Evolutionary conservation across 1,140 invertebrate genomes (phyloP), one percentile per base, ranked within the genome.

Genomic region (Leptinotarsa lineolata): DNA sequence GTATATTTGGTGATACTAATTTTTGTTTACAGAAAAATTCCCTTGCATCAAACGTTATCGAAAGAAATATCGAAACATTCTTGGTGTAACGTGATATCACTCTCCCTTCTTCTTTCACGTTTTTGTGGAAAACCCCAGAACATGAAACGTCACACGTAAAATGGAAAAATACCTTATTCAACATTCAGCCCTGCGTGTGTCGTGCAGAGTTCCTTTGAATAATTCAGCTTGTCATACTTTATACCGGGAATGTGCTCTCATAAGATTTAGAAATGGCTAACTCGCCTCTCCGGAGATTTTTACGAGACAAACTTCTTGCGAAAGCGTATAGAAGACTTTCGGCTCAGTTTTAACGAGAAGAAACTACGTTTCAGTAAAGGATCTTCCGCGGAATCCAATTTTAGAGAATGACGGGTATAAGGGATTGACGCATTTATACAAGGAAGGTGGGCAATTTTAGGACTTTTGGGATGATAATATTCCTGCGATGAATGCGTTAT

Each of bases 151-250:
- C 67, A 45, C 67, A 58, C 48, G 20, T 68, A 48, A 68, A 54
- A 68, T 18, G 39, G 21, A 68, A 68, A 68, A 68, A 68, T 44
- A 58, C 67, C 67, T 68, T 30, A 68, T 68, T 45, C 44, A 58
- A 68, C 44, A 68, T 68, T 54, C 67, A 68, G 67, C 21, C 67
- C n/a, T 68, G 18, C 44, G 45, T 45, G 67, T 58, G 67, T 68
- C n/a, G 48, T 54, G 48, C 2, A 66, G 22, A 66, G 64, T 66
- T 66, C 64, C 39, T 66, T 44, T 68, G 67, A 68, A 68, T 68
- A 68, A 68, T 68, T 68, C 67, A 68, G 44, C 67, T 68, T 68
- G 67, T 68, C 67, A 68, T 68, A 68, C 48, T 68, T 68, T 68
- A 68, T 68, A 68, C 67, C 45, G 67, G 6, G 64, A 66, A 66